These are phyloP conservation scores for Sphaerodactylus townsendi DNA, from an alignment of 2,113 vertebrate genomes.

Conservation along the genomic window DNA sequence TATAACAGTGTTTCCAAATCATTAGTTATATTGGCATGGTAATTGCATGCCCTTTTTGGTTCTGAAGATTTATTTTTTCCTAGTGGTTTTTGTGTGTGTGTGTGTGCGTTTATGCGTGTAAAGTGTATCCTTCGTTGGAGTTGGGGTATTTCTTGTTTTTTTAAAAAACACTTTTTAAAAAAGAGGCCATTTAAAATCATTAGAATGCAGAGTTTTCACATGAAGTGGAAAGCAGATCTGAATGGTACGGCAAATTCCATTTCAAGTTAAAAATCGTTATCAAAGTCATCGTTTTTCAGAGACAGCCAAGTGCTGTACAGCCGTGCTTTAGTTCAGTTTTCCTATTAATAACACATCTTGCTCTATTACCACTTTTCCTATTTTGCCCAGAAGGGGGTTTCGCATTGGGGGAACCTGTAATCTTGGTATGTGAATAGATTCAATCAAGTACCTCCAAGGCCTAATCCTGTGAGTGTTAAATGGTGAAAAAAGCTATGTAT, in stretches of 20 bases:
- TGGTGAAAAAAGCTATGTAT: slow-evolving; percentile 2
- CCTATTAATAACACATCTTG: slow-evolving; percentile 48
- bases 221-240: slow-evolving; percentile 54
- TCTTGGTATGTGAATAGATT: slow-evolving; percentile 20
- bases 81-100: slow-evolving; percentile 25
- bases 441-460: not conserved
- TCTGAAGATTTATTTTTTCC: slow-evolving; percentile 38
- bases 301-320: slow-evolving; percentile 47
- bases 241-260: slow-evolving; percentile 46
- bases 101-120: not conserved
- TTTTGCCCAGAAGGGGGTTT: slow-evolving; percentile 30
- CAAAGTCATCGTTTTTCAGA: slow-evolving; percentile 55
- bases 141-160: slow-evolving; percentile 1
- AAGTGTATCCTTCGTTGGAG: slow-evolving; percentile 37
- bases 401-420: slow-evolving; percentile 26
- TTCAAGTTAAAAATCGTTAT: slow-evolving; percentile 52
- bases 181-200: slow-evolving; percentile 56
- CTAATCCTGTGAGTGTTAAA: slow-evolving; percentile 19
- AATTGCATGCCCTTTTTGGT: slow-evolving; percentile 29
- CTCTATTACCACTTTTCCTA: slow-evolving; percentile 27
- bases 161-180: slow-evolving; percentile 10
- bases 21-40: slow-evolving; percentile 38
- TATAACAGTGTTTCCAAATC: not conserved
- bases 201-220: slow-evolving; percentile 30
- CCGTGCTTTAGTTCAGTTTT: slow-evolving; percentile 38